Percentiles rank a stretch among this genome's conserved stretches.
Evolutionary conservation across 2,113 vertebrate genomes (phyloP).

Genomic region (Cebidichthys violaceus): DNA sequence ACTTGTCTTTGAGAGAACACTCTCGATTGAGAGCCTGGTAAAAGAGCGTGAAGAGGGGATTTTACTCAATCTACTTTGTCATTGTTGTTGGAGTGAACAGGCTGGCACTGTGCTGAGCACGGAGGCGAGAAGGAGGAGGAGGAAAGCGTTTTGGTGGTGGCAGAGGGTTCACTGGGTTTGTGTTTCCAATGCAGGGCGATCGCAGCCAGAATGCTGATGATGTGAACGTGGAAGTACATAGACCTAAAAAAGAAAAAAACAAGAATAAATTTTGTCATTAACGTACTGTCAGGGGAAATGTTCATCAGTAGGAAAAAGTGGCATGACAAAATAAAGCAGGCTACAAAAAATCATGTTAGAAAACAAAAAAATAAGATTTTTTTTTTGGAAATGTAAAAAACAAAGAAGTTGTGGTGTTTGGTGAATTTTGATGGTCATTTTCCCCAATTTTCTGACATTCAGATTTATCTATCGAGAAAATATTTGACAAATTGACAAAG

Average conservation of each 20-base stretch:
- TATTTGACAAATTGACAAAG: not conserved
- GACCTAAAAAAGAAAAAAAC: slow-evolving; percentile 82
- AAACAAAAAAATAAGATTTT: not conserved
- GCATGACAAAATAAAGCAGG: not conserved
- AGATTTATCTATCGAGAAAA: not conserved
- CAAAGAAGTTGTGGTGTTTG: not conserved
- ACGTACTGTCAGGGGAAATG: not conserved
- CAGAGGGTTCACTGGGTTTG: slow-evolving; percentile 61
- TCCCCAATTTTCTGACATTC: not conserved
- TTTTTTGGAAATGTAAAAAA: not conserved
- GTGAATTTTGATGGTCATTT: not conserved
- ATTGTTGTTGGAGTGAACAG: slow-evolving; percentile 81
- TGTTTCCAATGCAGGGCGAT: slow-evolving; percentile 81
- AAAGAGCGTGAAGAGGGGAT: not conserved
- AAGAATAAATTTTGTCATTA: not conserved
- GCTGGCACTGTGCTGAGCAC: slow-evolving; percentile 57
- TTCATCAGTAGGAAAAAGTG: not conserved
- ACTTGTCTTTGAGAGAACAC: slow-evolving; percentile 29
- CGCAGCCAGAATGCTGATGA: slow-evolving; percentile 89
- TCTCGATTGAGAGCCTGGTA: slow-evolving; percentile 13
- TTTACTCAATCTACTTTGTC: slow-evolving; percentile 77
- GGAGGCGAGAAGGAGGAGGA: slow-evolving; percentile 35
- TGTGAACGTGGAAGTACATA: slow-evolving; percentile 94
- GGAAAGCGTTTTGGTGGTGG: slow-evolving; percentile 24
- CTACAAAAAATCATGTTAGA: not conserved